A percentile compares a stretch with the other conserved stretches of the same genome.
Conservation (phyloP, 1,140 invertebrate species). For the Eubasilissa regina region DNA sequence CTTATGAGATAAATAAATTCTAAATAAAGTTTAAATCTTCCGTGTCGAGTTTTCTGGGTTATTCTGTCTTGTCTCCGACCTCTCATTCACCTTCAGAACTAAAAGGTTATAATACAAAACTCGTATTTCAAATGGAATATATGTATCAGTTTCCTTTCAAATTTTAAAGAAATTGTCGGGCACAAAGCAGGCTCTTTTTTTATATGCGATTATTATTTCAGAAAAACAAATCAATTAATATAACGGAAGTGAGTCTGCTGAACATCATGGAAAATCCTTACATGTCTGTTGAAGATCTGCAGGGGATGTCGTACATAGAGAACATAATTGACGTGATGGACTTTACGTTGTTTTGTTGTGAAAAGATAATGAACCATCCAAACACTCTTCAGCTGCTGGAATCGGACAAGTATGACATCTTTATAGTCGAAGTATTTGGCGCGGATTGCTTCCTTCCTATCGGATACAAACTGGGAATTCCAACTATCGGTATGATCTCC, state of each 20-base stretch:
- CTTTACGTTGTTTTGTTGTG: slow-evolving; percentile 29
- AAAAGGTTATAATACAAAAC: no score
- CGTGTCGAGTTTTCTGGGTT: no score
- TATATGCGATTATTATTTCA: slow-evolving; percentile 16
- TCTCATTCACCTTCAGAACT: no score
- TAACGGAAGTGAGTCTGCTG: slow-evolving; percentile 22
- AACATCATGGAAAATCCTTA: slow-evolving; percentile 1
- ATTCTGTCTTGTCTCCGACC: no score
- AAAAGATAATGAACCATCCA: background rate
- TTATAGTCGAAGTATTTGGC: slow-evolving; percentile 55
- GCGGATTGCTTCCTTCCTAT: slow-evolving; percentile 65
- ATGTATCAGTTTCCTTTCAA: no score
- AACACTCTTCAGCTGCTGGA: slow-evolving; percentile 2
- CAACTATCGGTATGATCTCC: slow-evolving; percentile 69
- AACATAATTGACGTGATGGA: slow-evolving; percentile 25
- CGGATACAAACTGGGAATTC: slow-evolving; percentile 69
- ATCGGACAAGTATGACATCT: slow-evolving; percentile 48
- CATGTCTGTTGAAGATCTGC: slow-evolving; percentile 22
- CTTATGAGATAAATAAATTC: no score
- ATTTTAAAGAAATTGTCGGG: no score
- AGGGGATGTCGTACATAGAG: background rate
- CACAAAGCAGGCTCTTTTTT: no score
- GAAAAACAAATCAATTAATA: slow-evolving; percentile 10
- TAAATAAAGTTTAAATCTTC: no score
- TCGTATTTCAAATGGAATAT: no score